Base-by-base conservation (phyloP, 2,113 vertebrate genomes). In the Tamias sibiricus region DNA sequence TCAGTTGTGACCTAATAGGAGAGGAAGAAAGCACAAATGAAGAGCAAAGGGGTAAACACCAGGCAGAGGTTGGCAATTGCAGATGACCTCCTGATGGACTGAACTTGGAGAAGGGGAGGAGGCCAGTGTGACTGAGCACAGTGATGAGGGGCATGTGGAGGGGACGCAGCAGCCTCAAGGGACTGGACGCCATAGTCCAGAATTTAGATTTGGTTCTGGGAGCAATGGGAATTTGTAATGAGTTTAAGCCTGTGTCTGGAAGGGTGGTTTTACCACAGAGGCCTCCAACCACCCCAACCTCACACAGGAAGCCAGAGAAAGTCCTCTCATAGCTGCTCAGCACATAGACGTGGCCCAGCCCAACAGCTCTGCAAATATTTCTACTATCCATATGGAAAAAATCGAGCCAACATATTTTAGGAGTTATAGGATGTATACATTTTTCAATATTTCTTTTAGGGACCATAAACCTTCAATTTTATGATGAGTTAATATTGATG, bases 391-490 rank as follows among this genome's bases (percentile, higher is more conserved):
- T 17, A 44, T 26, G 17, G 94, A 96, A 98, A 96, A 71, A 92
- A 86, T 89, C 87, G 87, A 90, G 26, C 76, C 35, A 81, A 72
- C 69, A 24, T 97, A 90, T 96, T 98, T 96, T 92, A 92, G 76
- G 87, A 95, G 77, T 80, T 97, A 96, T 62, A 91, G 0, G 0
- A 81, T 95, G 47, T 2, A 22, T 68, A 28, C 8, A 57, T 92
- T 95, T 69, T 94, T 94, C 76, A 92, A 13, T 94, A 52, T 94
- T 92, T 35, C n/a, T 95, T 92, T 95, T 92, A 93, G 90, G 71
- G 85, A 77, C 79, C 87, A 90, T 80, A 98, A 97, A 97, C 49
- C 68, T 94, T 86, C 37, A 80, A n/a, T 95, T 98, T 97, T 97
- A 91, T 91, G 89, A 93, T 87, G 76, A 93, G 37, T 94, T 86